phyloP scores from a whole-genome alignment of 2,888 invertebrate genomes.

The Dusona sp. region DNA sequence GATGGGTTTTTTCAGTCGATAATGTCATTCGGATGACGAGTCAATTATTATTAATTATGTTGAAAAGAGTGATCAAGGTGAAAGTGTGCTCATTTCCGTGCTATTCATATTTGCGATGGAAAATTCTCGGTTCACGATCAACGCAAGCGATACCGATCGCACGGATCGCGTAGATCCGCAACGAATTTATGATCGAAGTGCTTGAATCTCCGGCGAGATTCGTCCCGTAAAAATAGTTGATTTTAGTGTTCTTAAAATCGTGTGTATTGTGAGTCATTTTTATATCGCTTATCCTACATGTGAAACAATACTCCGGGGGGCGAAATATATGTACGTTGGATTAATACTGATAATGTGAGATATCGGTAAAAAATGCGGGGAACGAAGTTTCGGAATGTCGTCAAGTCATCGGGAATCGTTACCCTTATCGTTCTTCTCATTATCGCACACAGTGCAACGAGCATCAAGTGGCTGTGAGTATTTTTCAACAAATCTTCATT shows the following conservation, averaged over 20 bases:
- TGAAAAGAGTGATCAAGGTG: constrained; percentile 35
- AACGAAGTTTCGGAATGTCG: constrained; percentile 66
- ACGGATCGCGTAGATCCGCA: constrained; percentile 44
- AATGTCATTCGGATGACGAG: constrained; percentile 15
- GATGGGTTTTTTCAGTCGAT: background rate
- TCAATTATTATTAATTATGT: constrained; percentile 1
- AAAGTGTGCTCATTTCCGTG: constrained; percentile 41
- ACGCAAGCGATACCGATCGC: constrained; percentile 43
- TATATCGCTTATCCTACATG: background rate
- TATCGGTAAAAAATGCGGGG: constrained; percentile 76
- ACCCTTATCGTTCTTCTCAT: constrained; percentile 76
- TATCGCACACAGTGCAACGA: constrained; percentile 78
- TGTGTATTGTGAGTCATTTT: background rate
- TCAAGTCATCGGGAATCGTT: constrained; percentile 64
- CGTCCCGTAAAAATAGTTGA: background rate
- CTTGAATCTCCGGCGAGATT: constrained; percentile 8
- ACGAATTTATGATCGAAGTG: constrained; percentile 53
- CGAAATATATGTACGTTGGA: background rate
- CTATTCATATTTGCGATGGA: constrained; percentile 50
- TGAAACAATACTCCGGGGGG: background rate
- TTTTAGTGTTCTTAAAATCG: background rate
- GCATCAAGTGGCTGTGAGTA: constrained; percentile 85
- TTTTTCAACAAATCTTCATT: background rate
- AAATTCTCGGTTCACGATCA: constrained; percentile 41
- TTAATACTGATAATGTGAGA: constrained; percentile 76